Percentiles rank a stretch among this genome's conserved stretches.
phyloP scores from a whole-genome alignment of 2,113 vertebrate genomes.

The Chunga burmeisteri region DNA sequence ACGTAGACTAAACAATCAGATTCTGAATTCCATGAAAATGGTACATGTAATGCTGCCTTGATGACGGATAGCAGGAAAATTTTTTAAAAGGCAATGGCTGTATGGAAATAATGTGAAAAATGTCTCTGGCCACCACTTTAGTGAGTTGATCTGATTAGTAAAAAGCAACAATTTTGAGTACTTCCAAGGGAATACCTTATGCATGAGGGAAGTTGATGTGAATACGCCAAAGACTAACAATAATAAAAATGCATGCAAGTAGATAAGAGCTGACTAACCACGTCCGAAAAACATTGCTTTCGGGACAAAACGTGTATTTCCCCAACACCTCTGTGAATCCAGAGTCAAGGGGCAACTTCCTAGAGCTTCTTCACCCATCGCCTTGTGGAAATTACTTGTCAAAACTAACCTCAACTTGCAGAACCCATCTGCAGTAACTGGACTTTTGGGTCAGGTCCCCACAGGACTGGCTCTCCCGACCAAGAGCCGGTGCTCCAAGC shows the following conservation, averaged over 20 bases:
- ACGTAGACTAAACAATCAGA: constrained; percentile 75
- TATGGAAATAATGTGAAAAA: not conserved
- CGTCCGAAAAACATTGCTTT: not conserved
- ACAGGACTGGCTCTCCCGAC: not conserved
- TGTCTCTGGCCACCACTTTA: not conserved
- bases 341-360: not conserved
- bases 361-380: not conserved
- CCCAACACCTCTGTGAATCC: not conserved
- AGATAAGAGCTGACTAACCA: constrained; percentile 7
- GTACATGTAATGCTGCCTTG: constrained; percentile 28
- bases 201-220: constrained; percentile 12
- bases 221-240: constrained; percentile 1
- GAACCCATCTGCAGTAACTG: not conserved
- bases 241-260: constrained; percentile 16
- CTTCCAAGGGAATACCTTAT: not conserved
- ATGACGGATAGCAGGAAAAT: not conserved
- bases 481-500: not conserved
- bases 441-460: not conserved
- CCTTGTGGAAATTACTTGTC: not conserved
- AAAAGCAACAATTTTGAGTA: not conserved
- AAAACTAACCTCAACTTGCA: not conserved
- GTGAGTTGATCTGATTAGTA: not conserved
- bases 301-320: not conserved
- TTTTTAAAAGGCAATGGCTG: not conserved
- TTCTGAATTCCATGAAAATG: constrained; percentile 63